Evolutionary conservation across 2,113 vertebrate species (phyloP), one percentile per base, ranked within the genome.

Genomic region (Acinonyx jubatus): DNA sequence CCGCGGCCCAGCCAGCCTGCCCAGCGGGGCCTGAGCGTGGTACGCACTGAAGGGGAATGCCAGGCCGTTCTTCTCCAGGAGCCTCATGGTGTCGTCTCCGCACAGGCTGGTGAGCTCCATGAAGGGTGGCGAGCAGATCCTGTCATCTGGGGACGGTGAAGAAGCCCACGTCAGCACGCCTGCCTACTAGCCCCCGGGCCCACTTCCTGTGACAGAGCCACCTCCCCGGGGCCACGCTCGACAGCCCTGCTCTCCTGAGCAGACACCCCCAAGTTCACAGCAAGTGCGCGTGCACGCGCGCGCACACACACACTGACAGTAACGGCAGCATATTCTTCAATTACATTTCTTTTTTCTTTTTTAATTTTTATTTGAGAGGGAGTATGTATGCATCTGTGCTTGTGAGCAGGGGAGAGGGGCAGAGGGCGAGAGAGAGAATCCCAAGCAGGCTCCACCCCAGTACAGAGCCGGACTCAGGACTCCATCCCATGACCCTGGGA

Each of bases 61-160:
- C 98, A 99, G 99, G 98, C 99, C 99, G 23, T 99, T 99, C 97
- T 99, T 99, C 98, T 99, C 98, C 98, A 99, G 99, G 97, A 99
- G 99, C 98, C 99, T 98, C 99, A 99, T 98, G 36, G 99, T 99
- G 92, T 99, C 99, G 71, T 99, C 99, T 89, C 99, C 99, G 89
- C 99, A 99, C 95, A 99, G 99, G 38, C 98, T 99, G 94, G 99
- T 99, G 97, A 99, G 98, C 97, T 99, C 99, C 99, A 99, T 99
- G 98, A 99, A 99, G 45, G 99, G 99, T 10, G 99, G 99, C n/a
- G 99, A 99, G 98, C 99, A 99, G 98, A 99, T 99, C 97, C 99
- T 99, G 94, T 99, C 99, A 90, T 99, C 99, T 99, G 92, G 95
- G 96, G 89, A 97, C 55, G 97, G 81, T 96, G 74, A 82, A 90